Percentiles rank a stretch among this genome's conserved stretches.
These are phyloP conservation scores for Ennomos erosarius DNA, from an alignment of 2,888 invertebrate genomes.

Conservation along the genomic window DNA sequence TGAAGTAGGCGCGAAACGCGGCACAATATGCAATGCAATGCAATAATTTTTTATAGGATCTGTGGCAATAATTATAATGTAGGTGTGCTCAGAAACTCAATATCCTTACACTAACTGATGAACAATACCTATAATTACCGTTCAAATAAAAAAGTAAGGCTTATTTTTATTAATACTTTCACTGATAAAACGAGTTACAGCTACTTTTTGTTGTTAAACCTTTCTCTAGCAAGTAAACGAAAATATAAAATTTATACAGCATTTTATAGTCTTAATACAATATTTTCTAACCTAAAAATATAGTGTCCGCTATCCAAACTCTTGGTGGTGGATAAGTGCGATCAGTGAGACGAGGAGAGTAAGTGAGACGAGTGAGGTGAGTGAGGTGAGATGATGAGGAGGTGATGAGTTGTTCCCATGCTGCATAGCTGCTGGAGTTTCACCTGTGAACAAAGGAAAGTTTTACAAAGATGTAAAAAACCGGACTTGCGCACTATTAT, in stretches of 20 bases:
- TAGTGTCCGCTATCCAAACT: slow-evolving; percentile 64
- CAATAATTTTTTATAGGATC: no score
- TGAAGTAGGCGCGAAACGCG: no score
- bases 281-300: slow-evolving; percentile 11
- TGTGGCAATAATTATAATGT: no score
- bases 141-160: no score
- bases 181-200: no score
- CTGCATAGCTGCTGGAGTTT: slow-evolving; percentile 91
- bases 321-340: slow-evolving; percentile 54
- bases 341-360: slow-evolving; percentile 50
- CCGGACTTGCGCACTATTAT: no score
- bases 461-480: background rate
- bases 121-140: no score
- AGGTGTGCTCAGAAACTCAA: no score
- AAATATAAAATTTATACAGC: slow-evolving; percentile 12
- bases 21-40: no score
- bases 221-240: slow-evolving; percentile 13
- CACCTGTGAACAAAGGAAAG: slow-evolving; percentile 79
- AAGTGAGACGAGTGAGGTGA: slow-evolving; percentile 47
- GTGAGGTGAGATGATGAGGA: slow-evolving; percentile 42
- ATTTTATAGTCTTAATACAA: slow-evolving; percentile 8
- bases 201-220: slow-evolving; percentile 1
- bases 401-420: slow-evolving; percentile 86
- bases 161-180: no score
- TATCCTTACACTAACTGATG: no score